Evolutionary conservation across 2,797 vertebrate genomes (phyloP).

Genomic region (Pampus argenteus): DNA sequence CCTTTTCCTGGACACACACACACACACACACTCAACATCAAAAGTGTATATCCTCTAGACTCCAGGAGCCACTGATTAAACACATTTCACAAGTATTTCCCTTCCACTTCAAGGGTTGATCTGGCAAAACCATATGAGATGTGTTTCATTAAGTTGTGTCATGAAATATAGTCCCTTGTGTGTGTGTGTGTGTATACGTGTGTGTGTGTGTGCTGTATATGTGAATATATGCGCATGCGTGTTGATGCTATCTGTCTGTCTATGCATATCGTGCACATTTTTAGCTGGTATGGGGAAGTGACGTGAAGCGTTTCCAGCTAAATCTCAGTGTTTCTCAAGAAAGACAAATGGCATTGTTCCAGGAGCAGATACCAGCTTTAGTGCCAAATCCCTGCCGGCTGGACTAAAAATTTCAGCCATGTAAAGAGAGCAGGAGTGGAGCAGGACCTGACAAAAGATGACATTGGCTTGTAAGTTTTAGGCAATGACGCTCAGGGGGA

Average conservation of each 20-base stretch:
- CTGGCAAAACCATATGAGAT: slow-evolving; percentile 56
- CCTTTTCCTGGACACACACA: slow-evolving; percentile 81
- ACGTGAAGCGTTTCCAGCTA: slow-evolving; percentile 58
- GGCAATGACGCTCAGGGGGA: slow-evolving; percentile 80
- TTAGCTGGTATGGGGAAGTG: slow-evolving; percentile 46
- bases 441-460: slow-evolving; percentile 85
- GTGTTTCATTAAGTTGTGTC: slow-evolving; percentile 68
- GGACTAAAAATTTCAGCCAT: slow-evolving; percentile 84
- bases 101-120: slow-evolving; percentile 57
- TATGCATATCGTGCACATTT: slow-evolving; percentile 30
- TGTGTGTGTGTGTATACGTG: slow-evolving; percentile 18
- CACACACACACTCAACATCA: slow-evolving; percentile 84
- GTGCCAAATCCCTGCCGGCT: slow-evolving; percentile 79
- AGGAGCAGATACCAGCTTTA: slow-evolving; percentile 79
- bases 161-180: slow-evolving; percentile 23
- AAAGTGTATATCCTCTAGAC: slow-evolving; percentile 79
- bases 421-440: slow-evolving; percentile 76
- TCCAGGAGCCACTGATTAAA: slow-evolving; percentile 74
- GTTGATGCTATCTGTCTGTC: neutral
- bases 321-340: slow-evolving; percentile 73
- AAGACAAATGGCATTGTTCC: slow-evolving; percentile 74
- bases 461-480: slow-evolving; percentile 86
- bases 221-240: slow-evolving; percentile 9
- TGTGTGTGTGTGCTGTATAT: slow-evolving; percentile 13
- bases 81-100: slow-evolving; percentile 81